Evolutionary conservation across 2,113 vertebrate genomes (phyloP).

Genomic region (Nematolebias whitei): DNA sequence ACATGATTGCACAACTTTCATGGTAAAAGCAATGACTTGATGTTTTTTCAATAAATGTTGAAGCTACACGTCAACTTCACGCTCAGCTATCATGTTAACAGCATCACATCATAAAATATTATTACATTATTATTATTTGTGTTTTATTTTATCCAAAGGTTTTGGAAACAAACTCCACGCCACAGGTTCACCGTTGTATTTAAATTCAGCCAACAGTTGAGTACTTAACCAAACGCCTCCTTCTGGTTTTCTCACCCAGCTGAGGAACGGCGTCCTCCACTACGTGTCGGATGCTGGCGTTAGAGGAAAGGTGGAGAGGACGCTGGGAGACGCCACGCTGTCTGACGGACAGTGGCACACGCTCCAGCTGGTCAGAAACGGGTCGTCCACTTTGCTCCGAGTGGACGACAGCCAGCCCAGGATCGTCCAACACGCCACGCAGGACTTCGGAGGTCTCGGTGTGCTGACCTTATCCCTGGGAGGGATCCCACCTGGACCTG

Average conservation of each 20-base stretch:
- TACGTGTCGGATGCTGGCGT: slow-evolving; percentile 92
- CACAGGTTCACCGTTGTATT: too few species aligned
- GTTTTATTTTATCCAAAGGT: too few species aligned
- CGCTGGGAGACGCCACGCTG: slow-evolving; percentile 82
- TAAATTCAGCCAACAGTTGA: not conserved
- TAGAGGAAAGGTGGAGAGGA: slow-evolving; percentile 92
- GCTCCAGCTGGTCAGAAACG: slow-evolving; percentile 85
- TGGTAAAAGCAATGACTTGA: too few species aligned
- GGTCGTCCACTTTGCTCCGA: slow-evolving; percentile 81
- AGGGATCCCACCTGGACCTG: slow-evolving; percentile 84
- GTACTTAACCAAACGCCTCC: not conserved
- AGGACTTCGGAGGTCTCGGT: slow-evolving; percentile 90
- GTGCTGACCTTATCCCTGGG: slow-evolving; percentile 93
- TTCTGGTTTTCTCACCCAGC: slow-evolving; percentile 65
- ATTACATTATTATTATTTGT: too few species aligned
- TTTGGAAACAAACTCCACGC: too few species aligned
- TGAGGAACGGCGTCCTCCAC: slow-evolving; percentile 92
- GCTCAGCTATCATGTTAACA: too few species aligned
- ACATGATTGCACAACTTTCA: too few species aligned
- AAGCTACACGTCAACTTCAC: too few species aligned
- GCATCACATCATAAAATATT: too few species aligned
- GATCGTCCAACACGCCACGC: slow-evolving; percentile 85
- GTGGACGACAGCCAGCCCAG: slow-evolving; percentile 81
- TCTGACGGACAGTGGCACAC: slow-evolving; percentile 95
- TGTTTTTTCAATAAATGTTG: too few species aligned